Percentiles rank a stretch among this genome's conserved stretches.
phyloP scores from a whole-genome alignment of 2,888 invertebrate species.

The Cylloceria caligata region DNA sequence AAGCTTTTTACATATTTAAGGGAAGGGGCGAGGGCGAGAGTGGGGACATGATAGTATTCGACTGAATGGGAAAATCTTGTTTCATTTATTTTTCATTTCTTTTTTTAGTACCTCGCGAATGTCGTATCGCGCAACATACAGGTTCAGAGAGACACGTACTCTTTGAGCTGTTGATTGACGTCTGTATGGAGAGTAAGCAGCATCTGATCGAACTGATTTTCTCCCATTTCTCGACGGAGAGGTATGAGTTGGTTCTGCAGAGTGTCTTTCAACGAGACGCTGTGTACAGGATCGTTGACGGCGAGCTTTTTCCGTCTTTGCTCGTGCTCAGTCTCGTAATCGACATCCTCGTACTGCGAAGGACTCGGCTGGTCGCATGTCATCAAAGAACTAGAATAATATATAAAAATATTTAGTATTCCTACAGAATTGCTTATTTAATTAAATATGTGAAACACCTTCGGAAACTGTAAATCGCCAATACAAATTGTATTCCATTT shows the following conservation, averaged over 20 bases:
- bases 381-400: conserved; percentile 83
- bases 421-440: background rate
- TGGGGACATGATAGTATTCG: conserved; percentile 64
- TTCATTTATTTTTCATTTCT: conserved; percentile 45
- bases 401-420: conserved; percentile 14
- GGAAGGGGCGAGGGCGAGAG: background rate
- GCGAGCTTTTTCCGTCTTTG: conserved; percentile 89
- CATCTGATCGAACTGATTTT: conserved; percentile 90
- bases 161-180: conserved; percentile 89
- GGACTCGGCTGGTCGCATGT: conserved; percentile 84
- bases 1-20: conserved; percentile 77
- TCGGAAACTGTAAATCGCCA: too few relatives aligned
- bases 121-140: conserved; percentile 16
- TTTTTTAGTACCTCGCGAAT: conserved; percentile 48
- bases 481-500: too few relatives aligned
- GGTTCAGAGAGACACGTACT: conserved; percentile 86
- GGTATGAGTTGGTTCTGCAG: conserved; percentile 90
- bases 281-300: conserved; percentile 92
- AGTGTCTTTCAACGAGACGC: conserved; percentile 90
- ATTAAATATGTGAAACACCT: background rate
- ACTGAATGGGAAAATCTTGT: conserved; percentile 59
- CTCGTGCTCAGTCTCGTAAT: conserved; percentile 91
- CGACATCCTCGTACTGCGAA: conserved; percentile 85
- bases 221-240: conserved; percentile 91
- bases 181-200: conserved; percentile 90